Percentiles rank a stretch among this genome's conserved stretches.
Evolutionary conservation across 2,113 vertebrate species (phyloP).

Genomic region (Lepidothrix coronata): DNA sequence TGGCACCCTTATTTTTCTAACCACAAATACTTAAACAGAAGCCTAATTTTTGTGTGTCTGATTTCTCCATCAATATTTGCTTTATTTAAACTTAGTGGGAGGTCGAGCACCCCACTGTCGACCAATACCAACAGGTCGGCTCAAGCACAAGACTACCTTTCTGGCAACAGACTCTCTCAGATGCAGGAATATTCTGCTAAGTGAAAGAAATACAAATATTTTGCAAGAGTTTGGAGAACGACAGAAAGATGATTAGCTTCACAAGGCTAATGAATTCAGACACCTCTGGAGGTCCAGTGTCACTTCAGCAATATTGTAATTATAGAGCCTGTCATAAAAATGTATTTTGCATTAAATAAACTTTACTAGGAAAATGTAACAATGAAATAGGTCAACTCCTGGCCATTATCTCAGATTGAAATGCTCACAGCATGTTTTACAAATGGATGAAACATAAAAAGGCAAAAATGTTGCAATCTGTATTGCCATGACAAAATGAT

Average conservation of each 20-base stretch:
- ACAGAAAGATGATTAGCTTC: slow-evolving; percentile 29
- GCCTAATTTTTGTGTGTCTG: slow-evolving; percentile 36
- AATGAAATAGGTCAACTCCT: slow-evolving; percentile 24
- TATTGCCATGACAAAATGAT: not conserved
- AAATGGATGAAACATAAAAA: slow-evolving; percentile 19
- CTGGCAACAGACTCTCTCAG: not conserved
- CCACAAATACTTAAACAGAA: slow-evolving; percentile 66
- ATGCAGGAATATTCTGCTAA: slow-evolving; percentile 18
- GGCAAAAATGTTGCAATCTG: not conserved
- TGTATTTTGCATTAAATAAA: slow-evolving; percentile 49
- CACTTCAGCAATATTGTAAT: slow-evolving; percentile 36
- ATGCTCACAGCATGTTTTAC: not conserved
- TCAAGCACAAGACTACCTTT: slow-evolving; percentile 25
- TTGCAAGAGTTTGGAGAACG: slow-evolving; percentile 8
- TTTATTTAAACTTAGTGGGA: slow-evolving; percentile 55
- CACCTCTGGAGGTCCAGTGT: not conserved
- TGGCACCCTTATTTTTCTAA: slow-evolving; percentile 46
- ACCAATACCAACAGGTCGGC: slow-evolving; percentile 19
- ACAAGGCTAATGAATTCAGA: slow-evolving; percentile 51
- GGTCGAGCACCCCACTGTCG: slow-evolving; percentile 10
- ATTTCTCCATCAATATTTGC: slow-evolving; percentile 61
- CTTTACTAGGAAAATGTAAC: slow-evolving; percentile 5
- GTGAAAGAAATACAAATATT: slow-evolving; percentile 11
- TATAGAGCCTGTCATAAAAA: slow-evolving; percentile 47
- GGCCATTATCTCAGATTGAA: not conserved